Evolutionary conservation across 2,888 invertebrate genomes (phyloP).

Genomic region (Pollenia amentaria): DNA sequence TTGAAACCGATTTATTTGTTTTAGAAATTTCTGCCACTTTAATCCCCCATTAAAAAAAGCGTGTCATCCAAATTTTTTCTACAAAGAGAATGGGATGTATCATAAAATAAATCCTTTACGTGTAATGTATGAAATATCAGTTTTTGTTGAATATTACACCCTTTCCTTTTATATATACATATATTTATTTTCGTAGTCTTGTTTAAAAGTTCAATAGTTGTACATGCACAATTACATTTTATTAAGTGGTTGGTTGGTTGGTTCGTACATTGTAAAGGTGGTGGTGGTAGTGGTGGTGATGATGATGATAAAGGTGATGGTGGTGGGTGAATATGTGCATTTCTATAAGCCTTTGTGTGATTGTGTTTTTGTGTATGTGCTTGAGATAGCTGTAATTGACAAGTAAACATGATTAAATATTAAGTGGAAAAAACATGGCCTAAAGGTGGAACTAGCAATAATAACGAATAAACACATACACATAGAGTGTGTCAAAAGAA

Average conservation of each 20-base stretch:
- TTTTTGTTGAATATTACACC: constrained; percentile 34
- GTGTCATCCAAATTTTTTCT: too few relatives aligned
- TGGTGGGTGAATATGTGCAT: background rate
- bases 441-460: constrained; percentile 53
- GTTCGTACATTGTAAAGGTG: constrained; percentile 13
- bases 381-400: constrained; percentile 64
- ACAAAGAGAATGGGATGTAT: too few relatives aligned
- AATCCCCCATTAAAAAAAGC: too few relatives aligned
- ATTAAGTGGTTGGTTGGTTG: constrained; percentile 61
- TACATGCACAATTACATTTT: constrained; percentile 70
- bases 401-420: constrained; percentile 71
- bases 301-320: background rate
- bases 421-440: constrained; percentile 62
- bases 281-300: background rate
- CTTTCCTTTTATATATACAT: constrained; percentile 15
- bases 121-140: constrained; percentile 42
- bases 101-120: constrained; percentile 22
- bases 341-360: constrained; percentile 13
- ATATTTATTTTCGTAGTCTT: background rate
- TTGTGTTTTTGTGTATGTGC: constrained; percentile 38
- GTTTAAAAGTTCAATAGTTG: constrained; percentile 65
- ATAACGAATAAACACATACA: constrained; percentile 19
- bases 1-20: too few relatives aligned
- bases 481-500: constrained; percentile 28
- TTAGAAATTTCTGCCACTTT: too few relatives aligned